Conservation (phyloP, 2,888 invertebrate genomes). For the Serrognathus titanus region DNA sequence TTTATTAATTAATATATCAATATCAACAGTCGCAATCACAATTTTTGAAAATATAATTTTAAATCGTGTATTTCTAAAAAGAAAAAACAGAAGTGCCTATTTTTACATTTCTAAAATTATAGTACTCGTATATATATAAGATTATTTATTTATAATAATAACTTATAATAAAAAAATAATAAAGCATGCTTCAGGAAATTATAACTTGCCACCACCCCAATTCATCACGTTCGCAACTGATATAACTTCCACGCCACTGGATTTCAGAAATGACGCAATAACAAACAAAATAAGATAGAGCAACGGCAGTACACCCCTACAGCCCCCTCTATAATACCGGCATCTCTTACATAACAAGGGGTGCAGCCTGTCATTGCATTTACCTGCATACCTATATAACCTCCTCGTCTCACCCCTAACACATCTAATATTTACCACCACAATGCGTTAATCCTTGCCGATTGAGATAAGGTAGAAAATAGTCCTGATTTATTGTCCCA, state of each 20-base stretch:
- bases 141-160: no score
- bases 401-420: constrained; percentile 21
- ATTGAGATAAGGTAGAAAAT: constrained; percentile 14
- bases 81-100: no score
- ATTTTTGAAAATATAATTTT: no score
- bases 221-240: no score
- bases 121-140: no score
- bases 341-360: constrained; percentile 35
- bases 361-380: constrained; percentile 43
- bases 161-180: no score
- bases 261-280: neutral
- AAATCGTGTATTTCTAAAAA: no score
- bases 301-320: neutral
- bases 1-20: no score
- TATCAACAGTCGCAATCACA: no score
- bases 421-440: constrained; percentile 20
- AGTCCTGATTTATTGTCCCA: constrained; percentile 11
- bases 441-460: constrained; percentile 12
- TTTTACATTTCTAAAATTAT: no score
- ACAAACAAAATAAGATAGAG: neutral
- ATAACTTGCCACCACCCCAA: no score
- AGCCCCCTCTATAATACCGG: constrained; percentile 17
- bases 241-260: neutral
- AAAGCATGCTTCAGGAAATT: no score
- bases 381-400: constrained; percentile 40